These are phyloP conservation scores for Hypanus sabinus DNA, from an alignment of 2,113 vertebrate genomes.

Conservation along the genomic window DNA sequence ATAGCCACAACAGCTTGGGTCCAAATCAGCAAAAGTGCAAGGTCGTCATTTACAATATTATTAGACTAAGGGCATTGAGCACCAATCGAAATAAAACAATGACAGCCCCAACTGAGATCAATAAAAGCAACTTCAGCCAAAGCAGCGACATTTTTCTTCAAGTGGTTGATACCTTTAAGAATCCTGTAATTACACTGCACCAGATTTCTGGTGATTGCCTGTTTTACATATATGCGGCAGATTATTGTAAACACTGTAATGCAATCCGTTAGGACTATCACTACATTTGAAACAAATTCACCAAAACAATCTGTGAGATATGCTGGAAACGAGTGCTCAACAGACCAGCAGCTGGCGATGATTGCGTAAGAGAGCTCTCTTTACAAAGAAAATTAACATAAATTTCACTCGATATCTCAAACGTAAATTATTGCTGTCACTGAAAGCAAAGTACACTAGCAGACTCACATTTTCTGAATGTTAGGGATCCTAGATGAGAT, in stretches of 20 bases:
- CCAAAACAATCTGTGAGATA: slow-evolving; percentile 8
- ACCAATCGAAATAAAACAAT: background rate
- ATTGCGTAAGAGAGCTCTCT: background rate
- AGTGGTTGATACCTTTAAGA: background rate
- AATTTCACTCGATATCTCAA: background rate
- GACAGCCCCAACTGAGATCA: background rate
- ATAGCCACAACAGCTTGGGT: background rate
- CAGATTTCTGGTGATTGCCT: background rate
- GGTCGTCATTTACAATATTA: background rate
- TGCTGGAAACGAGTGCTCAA: background rate
- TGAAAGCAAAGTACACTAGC: background rate
- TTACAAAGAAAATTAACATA: slow-evolving; percentile 27
- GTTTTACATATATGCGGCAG: background rate
- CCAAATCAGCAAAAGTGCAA: background rate
- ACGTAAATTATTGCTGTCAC: background rate
- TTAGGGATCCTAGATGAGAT: background rate
- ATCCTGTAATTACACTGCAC: background rate
- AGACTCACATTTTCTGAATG: background rate
- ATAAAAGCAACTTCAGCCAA: background rate
- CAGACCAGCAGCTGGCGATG: background rate
- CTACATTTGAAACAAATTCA: slow-evolving; percentile 21
- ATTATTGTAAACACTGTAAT: background rate
- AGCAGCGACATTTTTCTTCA: background rate
- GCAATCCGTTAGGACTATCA: slow-evolving; percentile 6
- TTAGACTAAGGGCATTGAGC: background rate